Base-by-base conservation (phyloP, 1,140 invertebrate genomes). In the Pogonomyrmex barbatus region DNA sequence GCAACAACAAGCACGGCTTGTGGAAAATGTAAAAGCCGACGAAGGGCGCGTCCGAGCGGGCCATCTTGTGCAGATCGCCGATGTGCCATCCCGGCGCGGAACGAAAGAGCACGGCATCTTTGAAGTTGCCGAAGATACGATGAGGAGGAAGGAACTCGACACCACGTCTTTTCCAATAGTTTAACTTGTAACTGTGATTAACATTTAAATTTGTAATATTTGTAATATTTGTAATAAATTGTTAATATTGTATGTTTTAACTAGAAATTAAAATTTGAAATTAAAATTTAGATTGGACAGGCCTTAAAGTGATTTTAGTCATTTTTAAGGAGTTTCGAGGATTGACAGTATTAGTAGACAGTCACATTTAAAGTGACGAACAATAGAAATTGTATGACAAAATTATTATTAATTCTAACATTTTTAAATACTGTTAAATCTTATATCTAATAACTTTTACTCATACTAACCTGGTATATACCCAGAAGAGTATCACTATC, bases 71-170 rank as follows among this genome's bases (percentile, higher is more conserved):
- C n/a, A 91, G 39, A n/a, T 87, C 84, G 73, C 91, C 93, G 5
- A 95, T 91, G 81, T 95, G 91, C 50, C 91, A 94, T 93, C 96
- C 90, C 4, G 91, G 90, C 1, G 92, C 89, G 6, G 83, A 85
- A 33, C 88, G 89, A 10, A 90, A 88, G 4, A 91, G 71, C 9
- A 91, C 65, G 0, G 87, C 87, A 45, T 93, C 85, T 36, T 90
- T 92, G 36, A 93, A 92, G 73, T 93, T 90, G 24, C 92, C 92
- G 33, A 93, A 93, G 3, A 93, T 54, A 5, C 63, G 73, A 71
- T 92, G 12, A 1, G 88, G 70, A 24, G 85, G 71, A 2, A 89
- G 87, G 5, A 84, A 89, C 50, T 89, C 90, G 0, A 94, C 89
- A 0, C 91, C 91, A 45, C 77, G 81, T 75, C 87, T 62, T 24